Evolutionary conservation across 2,113 vertebrate genomes (phyloP), one percentile per base, ranked within the genome.

Genomic region (Synodontis membranacea): DNA sequence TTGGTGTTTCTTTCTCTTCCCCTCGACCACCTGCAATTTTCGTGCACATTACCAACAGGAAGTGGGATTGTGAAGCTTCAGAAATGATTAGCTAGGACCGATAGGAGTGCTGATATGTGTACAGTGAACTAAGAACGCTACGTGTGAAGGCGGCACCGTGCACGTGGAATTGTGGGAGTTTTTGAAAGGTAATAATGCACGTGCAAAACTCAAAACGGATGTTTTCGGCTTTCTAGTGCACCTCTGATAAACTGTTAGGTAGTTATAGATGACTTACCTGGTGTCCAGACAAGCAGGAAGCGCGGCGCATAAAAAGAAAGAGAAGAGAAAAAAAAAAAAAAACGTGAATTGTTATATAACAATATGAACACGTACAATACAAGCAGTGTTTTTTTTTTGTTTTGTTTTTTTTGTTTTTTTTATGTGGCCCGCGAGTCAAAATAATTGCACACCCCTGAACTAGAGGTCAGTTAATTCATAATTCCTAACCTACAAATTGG

Each of bases 221-320:
- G 17, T 37, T 6, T 17, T 17, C 31, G 2, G 34, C 15, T 34
- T 19, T 34, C 25, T n/a, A n/a, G 2, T 21, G 28, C 23, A 28
- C 7, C 58, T 7, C 68, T 23, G 19, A 72, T 39, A 23, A 46
- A 46, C 70, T 72, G 8, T 72, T 25, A 25, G 17, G 10, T 1
- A 72, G 23, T 14, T 25, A n/a, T 1, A 54, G 34, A 25, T 37
- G 34, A 87, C 88, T 89, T 85, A 89, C 88, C 88, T 89, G 72
- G 39, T 70, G 44, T 87, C 79, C n/a, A 28, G 19, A n/a, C 31
- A 44, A 25, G 52, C 14, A 23, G 70, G 17, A 56, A 52, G 21
- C 7, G 14, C 85, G 85, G 86, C 86, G 87, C 81, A 86, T 82
- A 39, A 64, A 64, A 80, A 56, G 42, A 52, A 82, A 85, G 14